phyloP scores from a whole-genome alignment of 2,888 invertebrate genomes.

The Acrobasis suavella region DNA sequence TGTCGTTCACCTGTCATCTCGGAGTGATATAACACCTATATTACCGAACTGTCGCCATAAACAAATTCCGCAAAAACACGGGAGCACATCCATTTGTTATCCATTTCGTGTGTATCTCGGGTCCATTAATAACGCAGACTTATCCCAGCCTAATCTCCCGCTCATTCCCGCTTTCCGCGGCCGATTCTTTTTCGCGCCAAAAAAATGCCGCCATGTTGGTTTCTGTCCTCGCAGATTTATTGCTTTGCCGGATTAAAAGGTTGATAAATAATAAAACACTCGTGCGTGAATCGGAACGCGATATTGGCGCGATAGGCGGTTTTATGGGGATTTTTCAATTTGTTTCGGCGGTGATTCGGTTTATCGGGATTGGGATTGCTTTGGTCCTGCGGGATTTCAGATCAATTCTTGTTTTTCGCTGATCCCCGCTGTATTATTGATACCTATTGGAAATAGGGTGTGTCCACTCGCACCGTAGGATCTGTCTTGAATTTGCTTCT shows the following conservation, averaged over 20 bases:
- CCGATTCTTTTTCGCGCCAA: conserved; percentile 76
- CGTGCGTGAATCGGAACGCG: conserved; percentile 39
- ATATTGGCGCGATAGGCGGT: conserved; percentile 45
- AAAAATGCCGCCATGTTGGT: conserved; percentile 67
- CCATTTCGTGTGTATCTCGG: conserved; percentile 72
- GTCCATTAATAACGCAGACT: conserved; percentile 79
- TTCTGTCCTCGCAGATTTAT: conserved; percentile 73
- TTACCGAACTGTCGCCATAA: conserved; percentile 37
- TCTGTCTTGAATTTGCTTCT: conserved; percentile 29
- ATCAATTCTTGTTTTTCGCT: conserved; percentile 32
- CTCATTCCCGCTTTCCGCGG: conserved; percentile 80
- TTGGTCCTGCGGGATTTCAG: conserved; percentile 39
- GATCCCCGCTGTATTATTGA: conserved; percentile 39
- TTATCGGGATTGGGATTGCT: conserved; percentile 39
- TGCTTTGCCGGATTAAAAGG: conserved; percentile 65
- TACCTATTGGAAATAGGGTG: conserved; percentile 28
- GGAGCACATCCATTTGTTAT: conserved; percentile 67
- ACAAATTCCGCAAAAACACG: conserved; percentile 35
- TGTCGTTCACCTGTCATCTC: conserved; percentile 14
- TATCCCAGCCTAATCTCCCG: conserved; percentile 77
- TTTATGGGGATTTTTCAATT: conserved; percentile 70
- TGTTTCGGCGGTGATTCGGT: conserved; percentile 53
- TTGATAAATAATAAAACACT: conserved; percentile 52
- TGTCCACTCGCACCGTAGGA: not conserved
- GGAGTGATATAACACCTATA: conserved; percentile 25